These are phyloP conservation scores for Scartelaos histophorus DNA, from an alignment of 2,113 vertebrate genomes.

Conservation along the genomic window DNA sequence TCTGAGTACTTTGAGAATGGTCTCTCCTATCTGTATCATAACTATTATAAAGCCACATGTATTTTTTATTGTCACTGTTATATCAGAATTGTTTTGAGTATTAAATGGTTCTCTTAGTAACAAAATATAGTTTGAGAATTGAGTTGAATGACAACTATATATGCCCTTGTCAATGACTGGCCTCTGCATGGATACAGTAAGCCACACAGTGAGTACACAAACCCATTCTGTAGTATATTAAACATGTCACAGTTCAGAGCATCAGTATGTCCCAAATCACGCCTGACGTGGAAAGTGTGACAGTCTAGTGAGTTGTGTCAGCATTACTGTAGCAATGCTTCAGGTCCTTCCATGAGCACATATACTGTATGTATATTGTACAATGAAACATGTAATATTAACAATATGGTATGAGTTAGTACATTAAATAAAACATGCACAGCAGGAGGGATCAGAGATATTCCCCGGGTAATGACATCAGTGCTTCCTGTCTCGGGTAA, in stretches of 20 bases:
- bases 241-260: background rate
- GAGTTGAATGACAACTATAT: background rate
- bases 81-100: too few relatives aligned
- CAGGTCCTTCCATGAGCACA: conserved; percentile 32
- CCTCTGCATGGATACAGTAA: background rate
- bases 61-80: too few relatives aligned
- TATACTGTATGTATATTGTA: conserved; percentile 1
- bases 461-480: conserved; percentile 68
- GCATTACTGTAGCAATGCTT: conserved; percentile 3
- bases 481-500: conserved; percentile 45
- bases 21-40: too few relatives aligned
- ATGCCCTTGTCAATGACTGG: background rate
- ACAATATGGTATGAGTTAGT: conserved; percentile 63
- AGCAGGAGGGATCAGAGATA: conserved; percentile 55
- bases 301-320: conserved; percentile 16
- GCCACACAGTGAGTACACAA: background rate
- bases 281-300: conserved; percentile 16
- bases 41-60: too few relatives aligned
- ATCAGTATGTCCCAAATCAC: background rate
- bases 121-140: background rate
- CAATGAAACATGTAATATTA: conserved; percentile 52
- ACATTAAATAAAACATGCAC: conserved; percentile 65
- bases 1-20: too few relatives aligned
- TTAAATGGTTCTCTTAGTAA: too few relatives aligned
- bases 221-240: background rate